These are phyloP conservation scores for Procambarus virginalis DNA, from an alignment of 1,140 invertebrate species.

Conservation along the genomic window DNA sequence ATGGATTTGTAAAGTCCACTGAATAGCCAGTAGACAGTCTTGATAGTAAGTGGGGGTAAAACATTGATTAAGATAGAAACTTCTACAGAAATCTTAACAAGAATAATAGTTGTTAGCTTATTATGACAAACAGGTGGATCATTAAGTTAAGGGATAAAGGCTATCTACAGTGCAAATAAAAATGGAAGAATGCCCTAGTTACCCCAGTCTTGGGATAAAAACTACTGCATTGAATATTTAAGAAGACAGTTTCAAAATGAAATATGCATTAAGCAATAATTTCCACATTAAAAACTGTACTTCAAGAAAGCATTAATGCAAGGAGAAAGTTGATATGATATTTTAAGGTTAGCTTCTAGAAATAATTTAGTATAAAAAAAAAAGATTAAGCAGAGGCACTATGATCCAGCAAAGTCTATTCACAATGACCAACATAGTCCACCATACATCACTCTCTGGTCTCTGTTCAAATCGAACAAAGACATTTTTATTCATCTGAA, in stretches of 20 bases:
- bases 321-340: background rate
- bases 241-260: background rate
- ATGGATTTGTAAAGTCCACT: no score
- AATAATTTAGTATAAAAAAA: constrained; percentile 16
- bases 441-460: background rate
- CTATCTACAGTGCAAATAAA: no score
- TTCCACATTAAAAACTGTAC: background rate
- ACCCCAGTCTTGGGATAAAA: no score
- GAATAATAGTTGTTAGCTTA: no score
- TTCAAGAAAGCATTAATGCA: background rate
- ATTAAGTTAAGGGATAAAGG: no score
- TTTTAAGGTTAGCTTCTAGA: background rate
- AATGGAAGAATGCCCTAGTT: no score
- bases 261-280: background rate
- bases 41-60: no score
- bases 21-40: no score
- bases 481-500: background rate
- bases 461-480: background rate
- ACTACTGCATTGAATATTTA: no score
- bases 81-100: no score
- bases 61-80: no score
- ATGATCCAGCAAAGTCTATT: constrained; percentile 30
- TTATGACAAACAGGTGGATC: no score
- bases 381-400: constrained; percentile 45
- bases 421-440: background rate